These are phyloP conservation scores for Diloba caeruleocephala DNA, from an alignment of 2,888 invertebrate species.

Conservation along the genomic window DNA sequence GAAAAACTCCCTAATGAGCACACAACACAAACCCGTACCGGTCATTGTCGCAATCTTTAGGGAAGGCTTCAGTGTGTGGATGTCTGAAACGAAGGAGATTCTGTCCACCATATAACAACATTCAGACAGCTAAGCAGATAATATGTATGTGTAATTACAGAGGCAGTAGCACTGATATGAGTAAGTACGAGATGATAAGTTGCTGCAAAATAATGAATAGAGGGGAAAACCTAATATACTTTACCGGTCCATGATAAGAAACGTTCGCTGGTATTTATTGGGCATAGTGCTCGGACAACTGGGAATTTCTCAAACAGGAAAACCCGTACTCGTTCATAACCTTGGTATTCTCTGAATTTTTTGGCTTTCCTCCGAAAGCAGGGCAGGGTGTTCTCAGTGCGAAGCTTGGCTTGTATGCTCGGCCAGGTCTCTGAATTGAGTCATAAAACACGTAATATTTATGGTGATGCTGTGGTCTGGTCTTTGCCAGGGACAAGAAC, in stretches of 20 bases:
- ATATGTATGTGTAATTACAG: too few relatives aligned
- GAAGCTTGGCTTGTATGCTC: not conserved
- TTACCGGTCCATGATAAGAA: slow-evolving; percentile 24
- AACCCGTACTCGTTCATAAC: not conserved
- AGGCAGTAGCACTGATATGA: not conserved
- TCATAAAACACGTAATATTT: too few relatives aligned
- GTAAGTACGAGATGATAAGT: slow-evolving; percentile 5
- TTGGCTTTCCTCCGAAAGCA: not conserved
- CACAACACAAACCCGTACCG: too few relatives aligned
- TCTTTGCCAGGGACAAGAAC: too few relatives aligned
- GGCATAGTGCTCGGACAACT: slow-evolving; percentile 15
- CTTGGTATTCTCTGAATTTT: not conserved
- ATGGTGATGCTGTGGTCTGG: too few relatives aligned
- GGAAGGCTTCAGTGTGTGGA: too few relatives aligned
- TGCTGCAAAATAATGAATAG: slow-evolving; percentile 6
- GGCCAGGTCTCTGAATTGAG: too few relatives aligned
- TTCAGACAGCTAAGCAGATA: too few relatives aligned
- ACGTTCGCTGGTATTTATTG: slow-evolving; percentile 15
- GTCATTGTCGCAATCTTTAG: too few relatives aligned
- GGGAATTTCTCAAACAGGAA: slow-evolving; percentile 30
- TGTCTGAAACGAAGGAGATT: too few relatives aligned
- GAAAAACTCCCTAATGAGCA: too few relatives aligned
- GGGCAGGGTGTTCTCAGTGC: not conserved
- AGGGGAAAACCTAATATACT: slow-evolving; percentile 15
- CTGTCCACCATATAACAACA: too few relatives aligned